phyloP scores from a whole-genome alignment of 2,888 invertebrate genomes.

The Tolmerus cingulatus region DNA sequence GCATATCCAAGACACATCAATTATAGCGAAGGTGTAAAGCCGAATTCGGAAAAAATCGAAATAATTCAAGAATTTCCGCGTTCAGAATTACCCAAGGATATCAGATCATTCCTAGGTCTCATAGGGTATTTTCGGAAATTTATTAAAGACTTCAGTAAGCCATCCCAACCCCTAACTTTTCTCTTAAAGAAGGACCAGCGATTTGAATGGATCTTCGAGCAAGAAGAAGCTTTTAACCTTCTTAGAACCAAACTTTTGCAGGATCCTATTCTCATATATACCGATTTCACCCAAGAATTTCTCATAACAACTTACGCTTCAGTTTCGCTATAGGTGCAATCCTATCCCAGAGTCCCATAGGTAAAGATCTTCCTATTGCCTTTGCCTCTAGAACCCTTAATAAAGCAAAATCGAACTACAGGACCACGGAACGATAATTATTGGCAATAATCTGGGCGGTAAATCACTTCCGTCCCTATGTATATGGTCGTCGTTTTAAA shows the following conservation, averaged over 20 bases:
- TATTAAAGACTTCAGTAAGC: constrained; percentile 51
- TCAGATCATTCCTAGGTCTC: too few species aligned
- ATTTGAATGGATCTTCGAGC: not conserved
- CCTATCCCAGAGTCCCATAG: not conserved
- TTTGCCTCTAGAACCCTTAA: constrained; percentile 52
- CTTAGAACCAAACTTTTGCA: not conserved
- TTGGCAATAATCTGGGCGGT: constrained; percentile 50
- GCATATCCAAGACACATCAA: constrained; percentile 41
- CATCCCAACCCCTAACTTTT: constrained; percentile 53
- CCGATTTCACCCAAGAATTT: not conserved
- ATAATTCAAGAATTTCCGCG: constrained; percentile 39
- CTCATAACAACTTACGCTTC: not conserved
- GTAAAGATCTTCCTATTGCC: constrained; percentile 48
- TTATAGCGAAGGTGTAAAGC: too few species aligned
- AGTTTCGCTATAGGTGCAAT: not conserved
- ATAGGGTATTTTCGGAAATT: not conserved
- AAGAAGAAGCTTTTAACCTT: constrained; percentile 14
- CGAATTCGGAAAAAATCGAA: constrained; percentile 25
- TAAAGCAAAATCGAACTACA: constrained; percentile 48
- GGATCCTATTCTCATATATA: too few species aligned
- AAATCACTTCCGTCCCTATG: too few species aligned
- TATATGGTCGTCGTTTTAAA: too few species aligned
- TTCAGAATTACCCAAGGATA: constrained; percentile 45
- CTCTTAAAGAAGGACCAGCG: constrained; percentile 22
- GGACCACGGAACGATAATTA: constrained; percentile 51